Conservation (phyloP, 1,140 invertebrate genomes). For the Rhynchophorus ferrugineus region DNA sequence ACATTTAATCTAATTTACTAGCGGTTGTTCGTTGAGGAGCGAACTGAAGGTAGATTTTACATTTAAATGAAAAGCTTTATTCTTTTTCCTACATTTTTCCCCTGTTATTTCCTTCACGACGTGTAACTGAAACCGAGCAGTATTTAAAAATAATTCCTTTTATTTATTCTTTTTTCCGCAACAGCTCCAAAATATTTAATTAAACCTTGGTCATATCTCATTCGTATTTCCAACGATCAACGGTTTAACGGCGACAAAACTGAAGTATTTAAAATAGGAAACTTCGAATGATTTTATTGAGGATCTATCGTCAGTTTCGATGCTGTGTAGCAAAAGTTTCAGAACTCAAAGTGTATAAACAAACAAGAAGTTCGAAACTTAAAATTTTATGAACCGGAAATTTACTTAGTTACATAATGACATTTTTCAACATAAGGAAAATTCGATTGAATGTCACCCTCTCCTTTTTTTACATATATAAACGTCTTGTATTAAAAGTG, state of each 20-base stretch:
- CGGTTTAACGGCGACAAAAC: neutral
- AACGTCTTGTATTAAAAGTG: too few relatives aligned
- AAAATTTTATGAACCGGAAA: neutral
- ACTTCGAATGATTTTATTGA: neutral
- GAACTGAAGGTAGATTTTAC: conserved; percentile 1
- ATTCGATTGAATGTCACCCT: too few relatives aligned
- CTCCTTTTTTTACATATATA: too few relatives aligned
- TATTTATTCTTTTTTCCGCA: too few relatives aligned
- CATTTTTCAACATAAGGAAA: conserved; percentile 1
- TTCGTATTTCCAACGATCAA: too few relatives aligned
- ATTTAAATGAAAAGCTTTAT: conserved; percentile 4
- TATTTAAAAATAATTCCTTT: too few relatives aligned
- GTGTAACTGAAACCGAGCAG: too few relatives aligned
- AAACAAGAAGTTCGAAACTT: neutral
- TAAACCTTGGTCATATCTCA: too few relatives aligned
- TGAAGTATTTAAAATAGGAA: neutral
- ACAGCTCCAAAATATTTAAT: too few relatives aligned
- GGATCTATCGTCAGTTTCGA: neutral
- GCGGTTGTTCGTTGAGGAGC: conserved; percentile 11
- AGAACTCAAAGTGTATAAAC: neutral
- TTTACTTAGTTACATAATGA: neutral
- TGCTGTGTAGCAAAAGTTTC: neutral
- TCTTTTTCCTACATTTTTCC: too few relatives aligned
- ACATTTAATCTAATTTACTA: conserved; percentile 17
- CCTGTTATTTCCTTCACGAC: too few relatives aligned